Percentiles rank a stretch among this genome's conserved stretches.
Evolutionary conservation across 2,113 vertebrate species (phyloP).

Genomic region (Psilopogon haemacephalus): DNA sequence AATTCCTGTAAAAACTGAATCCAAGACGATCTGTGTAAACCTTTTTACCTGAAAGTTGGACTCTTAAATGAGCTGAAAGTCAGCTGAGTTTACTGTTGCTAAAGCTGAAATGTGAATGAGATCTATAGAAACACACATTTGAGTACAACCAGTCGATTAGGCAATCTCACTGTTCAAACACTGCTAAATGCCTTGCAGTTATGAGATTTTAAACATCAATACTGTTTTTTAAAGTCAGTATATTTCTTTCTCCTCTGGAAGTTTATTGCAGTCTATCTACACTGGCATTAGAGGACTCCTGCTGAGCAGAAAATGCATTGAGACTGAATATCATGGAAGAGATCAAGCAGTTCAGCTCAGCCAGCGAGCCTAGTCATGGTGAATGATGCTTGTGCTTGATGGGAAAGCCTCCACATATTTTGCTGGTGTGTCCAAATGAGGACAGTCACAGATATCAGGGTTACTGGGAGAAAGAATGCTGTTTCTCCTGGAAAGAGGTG

Average conservation of each 20-base stretch:
- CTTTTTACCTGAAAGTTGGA: not conserved
- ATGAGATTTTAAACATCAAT: slow-evolving; percentile 75
- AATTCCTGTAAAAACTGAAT: not conserved
- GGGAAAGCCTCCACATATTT: not conserved
- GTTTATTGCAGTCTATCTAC: slow-evolving; percentile 34
- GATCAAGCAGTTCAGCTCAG: slow-evolving; percentile 23
- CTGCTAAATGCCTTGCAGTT: slow-evolving; percentile 63
- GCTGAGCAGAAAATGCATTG: slow-evolving; percentile 47
- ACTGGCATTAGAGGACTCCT: slow-evolving; percentile 38
- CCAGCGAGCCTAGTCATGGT: not conserved
- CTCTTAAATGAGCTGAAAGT: slow-evolving; percentile 2
- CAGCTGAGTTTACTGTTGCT: not conserved
- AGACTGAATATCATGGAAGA: slow-evolving; percentile 15
- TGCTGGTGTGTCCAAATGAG: not conserved
- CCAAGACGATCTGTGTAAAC: not conserved
- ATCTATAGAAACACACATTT: slow-evolving; percentile 36
- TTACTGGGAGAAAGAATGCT: not conserved
- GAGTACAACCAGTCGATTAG: slow-evolving; percentile 53
- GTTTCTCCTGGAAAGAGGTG: not conserved
- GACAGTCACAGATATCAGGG: not conserved
- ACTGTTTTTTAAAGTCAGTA: slow-evolving; percentile 64
- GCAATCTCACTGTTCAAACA: slow-evolving; percentile 65
- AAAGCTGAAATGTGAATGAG: slow-evolving; percentile 12
- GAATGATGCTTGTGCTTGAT: not conserved
- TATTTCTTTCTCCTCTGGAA: slow-evolving; percentile 64